Evolutionary conservation across 2,888 invertebrate species (phyloP).

Genomic region (Stegana nigrithorax): DNA sequence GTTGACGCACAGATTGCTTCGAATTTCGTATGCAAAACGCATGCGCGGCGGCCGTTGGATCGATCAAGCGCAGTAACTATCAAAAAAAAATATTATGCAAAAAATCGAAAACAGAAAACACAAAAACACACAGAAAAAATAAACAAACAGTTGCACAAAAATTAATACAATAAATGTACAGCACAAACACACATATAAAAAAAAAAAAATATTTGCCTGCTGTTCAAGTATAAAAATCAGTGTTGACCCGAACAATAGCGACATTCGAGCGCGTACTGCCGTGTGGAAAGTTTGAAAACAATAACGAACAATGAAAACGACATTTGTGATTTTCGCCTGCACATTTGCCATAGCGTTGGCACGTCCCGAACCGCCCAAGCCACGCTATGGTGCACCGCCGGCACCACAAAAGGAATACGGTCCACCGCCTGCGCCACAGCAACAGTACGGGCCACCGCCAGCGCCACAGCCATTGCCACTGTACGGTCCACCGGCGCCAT

Average conservation of each 20-base stretch:
- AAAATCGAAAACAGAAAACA: background rate
- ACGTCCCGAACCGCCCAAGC: constrained; percentile 67
- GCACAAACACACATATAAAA: background rate
- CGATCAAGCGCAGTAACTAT: constrained; percentile 36
- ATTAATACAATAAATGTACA: constrained; percentile 29
- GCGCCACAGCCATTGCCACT: constrained; percentile 56
- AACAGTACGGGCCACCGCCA: constrained; percentile 25
- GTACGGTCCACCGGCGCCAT: constrained; percentile 65
- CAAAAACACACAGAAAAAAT: background rate
- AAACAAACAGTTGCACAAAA: constrained; percentile 2
- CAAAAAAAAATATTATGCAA: constrained; percentile 14
- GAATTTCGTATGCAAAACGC: constrained; percentile 50
- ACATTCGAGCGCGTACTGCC: constrained; percentile 47
- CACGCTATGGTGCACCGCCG: constrained; percentile 60
- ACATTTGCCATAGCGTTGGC: constrained; percentile 67
- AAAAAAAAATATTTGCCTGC: constrained; percentile 12
- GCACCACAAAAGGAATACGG: constrained; percentile 65
- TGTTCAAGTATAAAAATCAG: constrained; percentile 23
- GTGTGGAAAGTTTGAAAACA: constrained; percentile 25
- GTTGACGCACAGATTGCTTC: constrained; percentile 39
- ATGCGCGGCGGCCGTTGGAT: constrained; percentile 33
- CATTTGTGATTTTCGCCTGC: constrained; percentile 57
- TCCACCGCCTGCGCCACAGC: constrained; percentile 40
- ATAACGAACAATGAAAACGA: constrained; percentile 16
- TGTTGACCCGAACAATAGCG: constrained; percentile 43